Percentiles rank a stretch among this genome's conserved stretches.
Evolutionary conservation across 1,140 invertebrate genomes (phyloP).

Genomic region (Drosophila busckii): DNA sequence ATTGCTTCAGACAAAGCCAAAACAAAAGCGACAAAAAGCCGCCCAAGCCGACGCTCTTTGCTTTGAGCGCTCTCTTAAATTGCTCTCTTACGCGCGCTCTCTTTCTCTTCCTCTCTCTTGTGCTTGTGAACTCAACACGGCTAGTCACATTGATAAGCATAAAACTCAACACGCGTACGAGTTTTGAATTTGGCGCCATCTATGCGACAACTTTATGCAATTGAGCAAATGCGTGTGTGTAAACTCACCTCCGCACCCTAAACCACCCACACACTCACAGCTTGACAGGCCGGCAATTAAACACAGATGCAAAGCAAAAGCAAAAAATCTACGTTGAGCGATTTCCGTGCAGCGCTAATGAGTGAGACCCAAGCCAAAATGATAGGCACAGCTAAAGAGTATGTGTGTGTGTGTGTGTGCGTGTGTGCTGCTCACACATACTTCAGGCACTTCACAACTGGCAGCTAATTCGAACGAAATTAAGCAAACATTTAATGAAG

Average conservation of each 20-base stretch:
- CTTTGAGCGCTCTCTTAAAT: constrained; percentile 10
- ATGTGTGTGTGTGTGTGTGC: not conserved
- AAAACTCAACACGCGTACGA: constrained; percentile 16
- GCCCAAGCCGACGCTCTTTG: not conserved
- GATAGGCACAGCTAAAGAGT: not conserved
- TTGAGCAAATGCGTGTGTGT: too few relatives aligned
- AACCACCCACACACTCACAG: constrained; percentile 1
- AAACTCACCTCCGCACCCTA: not conserved
- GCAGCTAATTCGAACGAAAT: constrained; percentile 73
- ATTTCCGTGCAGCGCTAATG: constrained; percentile 32
- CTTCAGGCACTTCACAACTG: not conserved
- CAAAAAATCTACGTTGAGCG: constrained; percentile 19
- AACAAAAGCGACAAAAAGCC: constrained; percentile 23
- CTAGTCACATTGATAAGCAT: too few relatives aligned
- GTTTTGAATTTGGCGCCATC: too few relatives aligned
- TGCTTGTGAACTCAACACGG: not conserved
- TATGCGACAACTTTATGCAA: too few relatives aligned
- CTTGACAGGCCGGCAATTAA: constrained; percentile 32
- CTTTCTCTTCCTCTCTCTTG: not conserved
- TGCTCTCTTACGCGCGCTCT: not conserved
- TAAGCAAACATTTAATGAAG: constrained; percentile 77
- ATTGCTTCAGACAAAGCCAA: constrained; percentile 1
- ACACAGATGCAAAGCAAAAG: constrained; percentile 35
- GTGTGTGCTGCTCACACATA: not conserved
- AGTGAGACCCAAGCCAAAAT: not conserved